phyloP scores from a whole-genome alignment of 2,113 vertebrate species.

The Peromyscus leucopus region DNA sequence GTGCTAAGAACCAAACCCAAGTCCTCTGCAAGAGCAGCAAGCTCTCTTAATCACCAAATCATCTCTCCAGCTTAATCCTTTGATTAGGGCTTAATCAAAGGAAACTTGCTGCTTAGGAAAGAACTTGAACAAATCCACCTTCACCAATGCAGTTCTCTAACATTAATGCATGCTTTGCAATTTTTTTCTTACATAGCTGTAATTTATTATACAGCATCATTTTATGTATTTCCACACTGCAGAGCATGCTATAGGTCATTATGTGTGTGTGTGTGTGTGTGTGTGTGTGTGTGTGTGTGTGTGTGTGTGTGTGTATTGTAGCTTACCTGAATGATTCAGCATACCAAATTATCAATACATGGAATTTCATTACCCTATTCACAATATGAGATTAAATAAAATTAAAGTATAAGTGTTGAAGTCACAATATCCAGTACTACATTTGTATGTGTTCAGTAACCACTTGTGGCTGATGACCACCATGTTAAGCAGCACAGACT shows the following conservation, averaged over 20 bases:
- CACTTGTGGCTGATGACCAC: neutral
- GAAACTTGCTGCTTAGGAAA: neutral
- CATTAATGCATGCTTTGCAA: neutral
- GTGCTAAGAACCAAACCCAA: neutral
- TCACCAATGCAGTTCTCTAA: neutral
- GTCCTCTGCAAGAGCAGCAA: neutral
- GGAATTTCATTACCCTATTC: neutral
- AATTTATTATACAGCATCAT: neutral
- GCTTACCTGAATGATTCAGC: neutral
- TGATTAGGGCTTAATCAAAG: constrained; percentile 37
- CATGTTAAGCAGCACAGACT: neutral
- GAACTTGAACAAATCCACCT: neutral
- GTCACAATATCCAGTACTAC: neutral
- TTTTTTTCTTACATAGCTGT: neutral
- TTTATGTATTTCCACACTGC: neutral
- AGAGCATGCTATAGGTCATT: neutral
- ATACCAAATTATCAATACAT: neutral
- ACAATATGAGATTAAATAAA: neutral
- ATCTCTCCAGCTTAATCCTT: neutral
- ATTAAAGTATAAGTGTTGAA: neutral
- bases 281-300: neutral
- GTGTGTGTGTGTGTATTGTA: neutral
- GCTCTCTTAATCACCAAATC: neutral
- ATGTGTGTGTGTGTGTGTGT: neutral
- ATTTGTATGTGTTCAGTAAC: too few species aligned